A percentile compares a stretch with the other conserved stretches of the same genome.
Conservation (phyloP, 2,113 vertebrate genomes). For the Paradoxurus hermaphroditus region DNA sequence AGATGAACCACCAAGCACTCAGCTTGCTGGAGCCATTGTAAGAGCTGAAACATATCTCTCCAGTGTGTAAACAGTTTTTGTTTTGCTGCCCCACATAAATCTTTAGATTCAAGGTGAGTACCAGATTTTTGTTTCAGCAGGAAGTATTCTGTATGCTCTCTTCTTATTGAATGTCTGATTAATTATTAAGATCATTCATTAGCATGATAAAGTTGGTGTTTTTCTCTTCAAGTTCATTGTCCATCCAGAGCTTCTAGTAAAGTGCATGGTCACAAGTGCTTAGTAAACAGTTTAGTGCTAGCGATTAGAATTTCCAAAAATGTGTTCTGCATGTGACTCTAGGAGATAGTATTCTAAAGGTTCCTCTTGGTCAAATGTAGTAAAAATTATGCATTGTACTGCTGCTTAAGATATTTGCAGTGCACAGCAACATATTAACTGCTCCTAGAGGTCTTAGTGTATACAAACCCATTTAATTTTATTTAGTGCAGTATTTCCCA, state of each 20-base stretch:
- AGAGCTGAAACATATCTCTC: not conserved
- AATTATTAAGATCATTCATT: not conserved
- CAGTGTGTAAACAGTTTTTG: not conserved
- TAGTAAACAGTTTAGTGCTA: not conserved
- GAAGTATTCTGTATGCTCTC: not conserved
- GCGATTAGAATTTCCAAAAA: not conserved
- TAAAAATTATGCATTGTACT: not conserved
- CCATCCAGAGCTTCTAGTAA: not conserved
- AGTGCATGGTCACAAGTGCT: not conserved
- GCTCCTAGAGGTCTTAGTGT: not conserved
- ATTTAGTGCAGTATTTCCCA: not conserved
- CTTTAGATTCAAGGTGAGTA: constrained; percentile 11
- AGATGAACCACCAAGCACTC: not conserved
- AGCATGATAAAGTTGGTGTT: not conserved
- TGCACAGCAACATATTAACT: not conserved
- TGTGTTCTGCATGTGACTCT: not conserved
- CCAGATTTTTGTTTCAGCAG: constrained; percentile 3
- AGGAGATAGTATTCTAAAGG: not conserved
- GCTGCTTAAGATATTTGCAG: not conserved
- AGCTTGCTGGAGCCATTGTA: not conserved
- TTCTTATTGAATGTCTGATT: not conserved
- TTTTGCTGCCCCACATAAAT: not conserved
- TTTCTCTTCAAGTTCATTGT: not conserved
- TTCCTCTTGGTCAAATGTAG: not conserved
- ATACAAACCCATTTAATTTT: not conserved